A percentile compares a stretch with the other conserved stretches of the same genome.
phyloP scores from a whole-genome alignment of 2,797 vertebrate genomes.

The Sebastes steindachneri region DNA sequence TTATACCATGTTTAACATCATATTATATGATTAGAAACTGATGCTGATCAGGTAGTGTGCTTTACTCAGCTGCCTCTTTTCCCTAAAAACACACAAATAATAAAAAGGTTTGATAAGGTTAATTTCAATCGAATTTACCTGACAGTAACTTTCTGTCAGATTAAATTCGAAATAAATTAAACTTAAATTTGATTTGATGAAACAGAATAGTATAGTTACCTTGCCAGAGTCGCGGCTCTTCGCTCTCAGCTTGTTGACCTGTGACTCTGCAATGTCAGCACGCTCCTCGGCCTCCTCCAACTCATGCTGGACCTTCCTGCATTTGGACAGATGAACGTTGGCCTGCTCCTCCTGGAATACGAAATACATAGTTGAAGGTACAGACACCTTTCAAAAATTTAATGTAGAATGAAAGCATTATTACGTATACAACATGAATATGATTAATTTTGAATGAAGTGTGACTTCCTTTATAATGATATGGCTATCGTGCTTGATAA shows the following conservation, averaged over 20 bases:
- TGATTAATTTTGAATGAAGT: neutral
- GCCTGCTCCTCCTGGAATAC: neutral
- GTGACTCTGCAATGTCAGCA: too few species aligned
- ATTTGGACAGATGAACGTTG: too few species aligned
- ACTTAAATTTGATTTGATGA: conserved; percentile 30
- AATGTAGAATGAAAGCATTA: neutral
- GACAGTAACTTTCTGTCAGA: neutral
- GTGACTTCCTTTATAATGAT: neutral
- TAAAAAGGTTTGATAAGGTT: neutral
- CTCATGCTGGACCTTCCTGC: too few species aligned
- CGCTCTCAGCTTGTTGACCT: too few species aligned
- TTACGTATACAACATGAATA: neutral
- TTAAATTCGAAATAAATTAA: neutral
- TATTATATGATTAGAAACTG: conserved; percentile 58
- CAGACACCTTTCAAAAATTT: neutral
- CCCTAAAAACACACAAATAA: conserved; percentile 21
- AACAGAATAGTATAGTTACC: neutral
- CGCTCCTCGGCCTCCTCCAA: too few species aligned
- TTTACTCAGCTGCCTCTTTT: conserved; percentile 63
- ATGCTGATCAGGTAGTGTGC: neutral
- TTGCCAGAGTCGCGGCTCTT: too few species aligned
- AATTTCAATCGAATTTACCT: neutral
- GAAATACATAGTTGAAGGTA: neutral
- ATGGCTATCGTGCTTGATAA: neutral
- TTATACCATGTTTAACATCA: conserved; percentile 39